Evolutionary conservation across 92 coral and sea anemone species (phyloP).

Genomic region (Epizoanthus ramosus): DNA sequence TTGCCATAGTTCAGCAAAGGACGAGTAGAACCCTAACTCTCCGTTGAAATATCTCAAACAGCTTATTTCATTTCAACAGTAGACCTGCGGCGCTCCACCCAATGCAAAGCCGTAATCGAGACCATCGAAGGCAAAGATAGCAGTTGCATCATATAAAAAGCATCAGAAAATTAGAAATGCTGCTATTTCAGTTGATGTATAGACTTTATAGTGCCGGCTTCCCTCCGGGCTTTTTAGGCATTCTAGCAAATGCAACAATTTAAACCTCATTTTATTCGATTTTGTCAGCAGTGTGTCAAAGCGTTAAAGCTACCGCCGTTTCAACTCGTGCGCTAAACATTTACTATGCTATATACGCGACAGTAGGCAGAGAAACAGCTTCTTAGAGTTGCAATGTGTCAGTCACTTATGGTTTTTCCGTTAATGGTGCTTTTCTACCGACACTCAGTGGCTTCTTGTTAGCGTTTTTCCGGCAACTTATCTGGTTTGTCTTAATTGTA

Average conservation of each 20-base stretch:
- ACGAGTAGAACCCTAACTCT: neutral
- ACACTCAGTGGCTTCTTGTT: neutral
- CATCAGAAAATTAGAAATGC: neutral
- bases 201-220: slow-evolving; percentile 1
- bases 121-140: no score
- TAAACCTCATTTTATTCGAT: neutral
- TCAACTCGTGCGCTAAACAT: neutral
- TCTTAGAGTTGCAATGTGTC: neutral
- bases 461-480: slow-evolving; percentile 4
- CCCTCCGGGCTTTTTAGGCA: neutral
- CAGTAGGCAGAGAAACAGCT: neutral
- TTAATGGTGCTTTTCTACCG: neutral
- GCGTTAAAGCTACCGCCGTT: neutral
- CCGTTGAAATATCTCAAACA: neutral
- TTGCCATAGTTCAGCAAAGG: neutral
- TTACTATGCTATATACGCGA: neutral
- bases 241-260: neutral
- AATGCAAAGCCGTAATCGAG: no score
- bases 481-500: slow-evolving; percentile 38
- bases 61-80: neutral
- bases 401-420: neutral
- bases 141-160: neutral
- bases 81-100: no score
- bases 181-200: neutral
- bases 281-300: neutral